phyloP scores from a whole-genome alignment of 2,888 invertebrate genomes.

The Helobdella robusta region DNA sequence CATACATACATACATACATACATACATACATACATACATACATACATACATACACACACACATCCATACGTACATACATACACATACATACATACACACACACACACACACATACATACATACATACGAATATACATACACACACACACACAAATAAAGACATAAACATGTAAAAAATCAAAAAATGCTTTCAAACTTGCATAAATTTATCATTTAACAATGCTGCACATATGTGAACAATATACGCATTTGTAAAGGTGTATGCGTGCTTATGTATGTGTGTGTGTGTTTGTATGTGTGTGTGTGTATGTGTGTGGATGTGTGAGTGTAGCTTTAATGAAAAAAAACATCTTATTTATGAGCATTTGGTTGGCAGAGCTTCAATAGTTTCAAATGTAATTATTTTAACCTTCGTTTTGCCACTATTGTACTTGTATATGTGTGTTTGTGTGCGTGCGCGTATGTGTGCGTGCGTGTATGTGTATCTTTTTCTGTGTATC shows the following conservation, averaged over 20 bases:
- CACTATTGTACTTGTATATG: background rate
- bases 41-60: slow-evolving; percentile 1
- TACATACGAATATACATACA: background rate
- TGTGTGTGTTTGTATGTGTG: slow-evolving; percentile 14
- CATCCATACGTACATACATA: background rate
- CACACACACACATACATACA: slow-evolving; percentile 1
- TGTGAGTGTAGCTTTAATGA: background rate
- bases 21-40: slow-evolving; percentile 1
- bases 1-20: slow-evolving; percentile 1
- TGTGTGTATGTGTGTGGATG: slow-evolving; percentile 1
- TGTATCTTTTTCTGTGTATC: background rate
- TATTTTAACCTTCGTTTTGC: background rate
- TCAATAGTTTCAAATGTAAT: too few species aligned
- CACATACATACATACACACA: slow-evolving; percentile 1
- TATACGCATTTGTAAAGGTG: background rate
- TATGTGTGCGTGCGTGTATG: background rate
- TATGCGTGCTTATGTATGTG: background rate
- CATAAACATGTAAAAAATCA: background rate
- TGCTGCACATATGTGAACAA: background rate
- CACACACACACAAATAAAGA: background rate
- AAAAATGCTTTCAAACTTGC: background rate
- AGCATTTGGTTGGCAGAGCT: background rate
- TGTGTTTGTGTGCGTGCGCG: background rate
- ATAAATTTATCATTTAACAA: background rate
- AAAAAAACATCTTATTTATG: background rate